Evolutionary conservation across 2,113 vertebrate species (phyloP), one percentile per base, ranked within the genome.

Genomic region (Blennius ocellaris): DNA sequence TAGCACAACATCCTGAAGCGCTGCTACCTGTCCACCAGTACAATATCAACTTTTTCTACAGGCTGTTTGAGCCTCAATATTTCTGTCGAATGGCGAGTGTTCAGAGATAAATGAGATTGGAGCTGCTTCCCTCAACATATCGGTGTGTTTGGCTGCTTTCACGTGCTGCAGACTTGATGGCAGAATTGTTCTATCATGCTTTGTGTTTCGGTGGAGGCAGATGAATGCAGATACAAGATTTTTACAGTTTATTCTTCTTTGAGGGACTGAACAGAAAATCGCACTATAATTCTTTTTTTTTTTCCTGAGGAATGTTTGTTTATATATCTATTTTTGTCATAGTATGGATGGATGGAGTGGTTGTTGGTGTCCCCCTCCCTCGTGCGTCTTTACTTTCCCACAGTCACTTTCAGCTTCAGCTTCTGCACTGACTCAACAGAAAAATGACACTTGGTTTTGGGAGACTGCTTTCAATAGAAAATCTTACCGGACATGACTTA

Each of bases 231-330:
- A 53, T 41, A 50, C 11, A 30, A 74, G 43, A 62, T 58, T 45
- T 60, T 76, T 57, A 62, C 48, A 11, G 30, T 65, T 73, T 47
- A 14, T 56, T 62, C 7, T 11, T 50, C 36, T 52, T 44, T 47
- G 43, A 74, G 73, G 75, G 76, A 67, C 41, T 48, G 41, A 77
- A 62, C 59, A 41, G 60, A 41, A 76, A 84, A 67, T 40, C 5
- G 71, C 74, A 84, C 81, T 80, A 49, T 66, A 50, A 47, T 68
- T 17, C 21, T 30, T 30, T 30, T 30, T 30, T 30, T 30, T 30
- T 30, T 71, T 77, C 72, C 62, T 75, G 76, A 86, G 53, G 87
- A 87, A 87, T 89, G 76, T 90, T 38, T 3, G 36, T 81, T 74
- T 68, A 58, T 55, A 63, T 48, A 71, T 79, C 37, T 70, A 50